Base-by-base conservation (phyloP, 2,113 vertebrate genomes). In the Pomatostomus ruficeps region DNA sequence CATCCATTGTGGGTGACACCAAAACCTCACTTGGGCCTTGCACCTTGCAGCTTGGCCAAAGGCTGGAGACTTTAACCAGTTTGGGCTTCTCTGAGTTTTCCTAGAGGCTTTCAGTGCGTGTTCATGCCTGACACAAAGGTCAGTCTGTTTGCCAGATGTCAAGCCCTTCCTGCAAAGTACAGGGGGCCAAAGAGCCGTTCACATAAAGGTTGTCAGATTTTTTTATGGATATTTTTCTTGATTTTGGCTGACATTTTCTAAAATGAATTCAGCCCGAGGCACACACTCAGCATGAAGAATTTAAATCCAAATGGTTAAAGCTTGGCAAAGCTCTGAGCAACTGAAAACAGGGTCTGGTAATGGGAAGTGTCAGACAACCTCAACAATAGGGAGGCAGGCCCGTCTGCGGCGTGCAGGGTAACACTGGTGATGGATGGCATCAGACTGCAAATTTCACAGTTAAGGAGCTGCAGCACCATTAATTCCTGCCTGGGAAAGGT, bases 351-450 rank as follows among this genome's bases (percentile, higher is more conserved):
- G 70, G 55, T 43, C 74, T 93, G 91, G 89, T 95, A 95, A 96
- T 96, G 85, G 93, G 93, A 95, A 97, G 89, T 95, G 93, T 96
- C 96, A 96, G 95, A 77, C 79, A 91, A 90, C 79, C 79, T 90
- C 77, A 93, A 19, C 92, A 95, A 76, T 15, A 28, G 94, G 73
- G 70, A 46, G 25, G 46, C 68, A 81, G 91, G 33, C 62, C 66
- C 0, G 13, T 72, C 87, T 85, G 77, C 49, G 93, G 74, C 6
- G 3, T 16, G 43, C 67, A 33, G 11, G 59, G 75, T 25, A 55
- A 83, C 26, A 29, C 67, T 43, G 76, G 7, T 88, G 91, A 96
- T 89, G 83, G 80, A 95, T 96, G 89, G 66, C 28, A 89, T 85
- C 87, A 89, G 89, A 94, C 96, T 92, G 73, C 74, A 88, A 91